A percentile compares a stretch with the other conserved stretches of the same genome.
These are phyloP conservation scores for Kradibia gibbosae DNA, from an alignment of 1,140 invertebrate genomes.

Conservation along the genomic window DNA sequence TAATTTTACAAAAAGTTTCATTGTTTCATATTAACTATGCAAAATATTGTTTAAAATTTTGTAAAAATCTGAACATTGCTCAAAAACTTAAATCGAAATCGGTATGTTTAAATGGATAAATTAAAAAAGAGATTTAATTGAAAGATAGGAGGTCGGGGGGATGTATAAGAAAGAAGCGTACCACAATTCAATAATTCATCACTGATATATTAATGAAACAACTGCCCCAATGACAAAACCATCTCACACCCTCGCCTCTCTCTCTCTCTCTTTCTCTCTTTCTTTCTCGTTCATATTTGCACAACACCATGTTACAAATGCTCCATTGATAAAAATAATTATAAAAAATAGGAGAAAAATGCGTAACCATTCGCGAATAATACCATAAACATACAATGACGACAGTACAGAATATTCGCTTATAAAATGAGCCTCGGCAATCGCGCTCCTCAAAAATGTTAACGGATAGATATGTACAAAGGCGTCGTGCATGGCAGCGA, in stretches of 20 bases:
- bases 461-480: neutral
- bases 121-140: neutral
- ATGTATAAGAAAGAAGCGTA: neutral
- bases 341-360: neutral
- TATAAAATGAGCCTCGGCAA: constrained; percentile 23
- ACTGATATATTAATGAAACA: constrained; percentile 40
- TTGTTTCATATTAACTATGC: too few relatives aligned
- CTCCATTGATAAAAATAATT: constrained; percentile 16
- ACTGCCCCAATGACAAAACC: constrained; percentile 33
- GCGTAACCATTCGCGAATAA: neutral
- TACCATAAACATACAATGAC: constrained; percentile 11
- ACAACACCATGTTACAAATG: constrained; percentile 18
- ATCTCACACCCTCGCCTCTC: too few relatives aligned
- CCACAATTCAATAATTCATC: constrained; percentile 37
- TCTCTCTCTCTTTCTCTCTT: too few relatives aligned
- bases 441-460: neutral
- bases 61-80: too few relatives aligned
- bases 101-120: neutral
- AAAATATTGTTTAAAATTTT: too few relatives aligned
- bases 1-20: too few relatives aligned
- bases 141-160: neutral
- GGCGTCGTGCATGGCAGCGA: neutral
- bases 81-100: too few relatives aligned
- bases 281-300: constrained; percentile 27
- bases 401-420: neutral